Evolutionary conservation across 2,797 vertebrate genomes (phyloP), one percentile per base, ranked within the genome.

Genomic region (Anisognathus igniventris): DNA sequence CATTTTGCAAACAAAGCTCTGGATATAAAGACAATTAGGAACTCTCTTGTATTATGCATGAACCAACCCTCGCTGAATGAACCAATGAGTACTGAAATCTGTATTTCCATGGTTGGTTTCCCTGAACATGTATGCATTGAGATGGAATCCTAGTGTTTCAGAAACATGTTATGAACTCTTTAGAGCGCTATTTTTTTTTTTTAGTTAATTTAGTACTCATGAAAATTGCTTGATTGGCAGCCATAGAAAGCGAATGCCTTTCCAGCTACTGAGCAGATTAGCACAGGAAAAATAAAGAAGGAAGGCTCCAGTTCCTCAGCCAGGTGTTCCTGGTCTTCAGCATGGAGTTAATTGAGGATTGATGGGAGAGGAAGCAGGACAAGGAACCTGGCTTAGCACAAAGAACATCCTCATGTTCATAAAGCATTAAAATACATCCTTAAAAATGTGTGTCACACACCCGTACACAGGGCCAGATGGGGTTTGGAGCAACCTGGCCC

Each of bases 1-100:
- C 39, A 82, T 92, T 93, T 76, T 89, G 76, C 91, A 96, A 97
- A 92, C 62, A 92, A 94, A 95, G 42, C 74, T 39, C 58, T 0
- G 8, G 51, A 92, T 84, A 88, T 73, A 89, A 93, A 93, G 86
- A 80, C 82, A 96, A 73, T 74, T 92, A 91, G 76, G 83, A 88
- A 6, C 50, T 47, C 91, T 74, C 68, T 73, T 91, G 86, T 94
- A 87, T 90, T 88, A 86, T 68, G 89, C 78, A 88, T 94, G 54
- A 96, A 14, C 77, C 90, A 78, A 27, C 42, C 54, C 65, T 93
- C 67, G 84, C 68, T 77, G 68, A 88, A 86, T 77, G 90, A 86
- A 84, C 86, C 92, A 85, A 3, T 27, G 56, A 79, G 56, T 20
- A 90, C 37, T 65, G 58, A 92, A 77, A 90, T 93, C 48, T 92